Evolutionary conservation across 2,888 invertebrate genomes (phyloP), one percentile per base, ranked within the genome.

Genomic region (Zaprionus lineosus): DNA sequence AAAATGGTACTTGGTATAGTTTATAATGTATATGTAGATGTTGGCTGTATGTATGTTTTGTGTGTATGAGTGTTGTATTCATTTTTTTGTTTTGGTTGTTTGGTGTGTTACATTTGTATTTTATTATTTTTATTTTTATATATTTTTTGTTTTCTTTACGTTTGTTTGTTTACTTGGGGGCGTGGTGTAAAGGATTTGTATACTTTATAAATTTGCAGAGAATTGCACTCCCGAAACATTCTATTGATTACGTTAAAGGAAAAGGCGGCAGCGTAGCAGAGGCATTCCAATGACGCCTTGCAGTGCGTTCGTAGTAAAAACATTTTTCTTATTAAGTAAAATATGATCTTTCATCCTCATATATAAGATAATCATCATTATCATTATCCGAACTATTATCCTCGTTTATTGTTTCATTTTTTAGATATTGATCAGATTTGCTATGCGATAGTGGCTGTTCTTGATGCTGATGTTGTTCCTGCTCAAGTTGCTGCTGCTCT

Each of bases 1-100:
- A 84, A 78, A 82, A 84, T 82, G 86, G 81, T 86, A 71, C 79
- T 84, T 81, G 69, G 82, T 77, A 74, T 81, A 69, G 60, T 68
- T 59, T 48, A 9, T 48, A 14, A 29, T 60, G 31, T 44, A 44
- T 46, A 59, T 74, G 77, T 62, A 59, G 57, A 64, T 83, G 72
- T 69, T 76, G 66, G 60, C 65, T 74, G 69, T 74, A 60, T 74
- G 67, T 55, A 60, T 70, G 67, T 55, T 31, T 52, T 50, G 40
- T 44, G 43, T 60, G 41, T 48, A 39, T 56, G 44, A 36, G 34
- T 70, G 19, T 70, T 9, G 48, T 59, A 29, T 19, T 26, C 46
- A 19, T 29, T 28, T 31, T 21, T 50, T 40, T 58, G 39, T 36
- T 16, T 29, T 14, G 34, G 19, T 65, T 8, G 24, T 59, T 60